A percentile compares a stretch with the other conserved stretches of the same genome.
Conservation (phyloP, 2,797 vertebrate species). For the Adrianichthys oophorus region DNA sequence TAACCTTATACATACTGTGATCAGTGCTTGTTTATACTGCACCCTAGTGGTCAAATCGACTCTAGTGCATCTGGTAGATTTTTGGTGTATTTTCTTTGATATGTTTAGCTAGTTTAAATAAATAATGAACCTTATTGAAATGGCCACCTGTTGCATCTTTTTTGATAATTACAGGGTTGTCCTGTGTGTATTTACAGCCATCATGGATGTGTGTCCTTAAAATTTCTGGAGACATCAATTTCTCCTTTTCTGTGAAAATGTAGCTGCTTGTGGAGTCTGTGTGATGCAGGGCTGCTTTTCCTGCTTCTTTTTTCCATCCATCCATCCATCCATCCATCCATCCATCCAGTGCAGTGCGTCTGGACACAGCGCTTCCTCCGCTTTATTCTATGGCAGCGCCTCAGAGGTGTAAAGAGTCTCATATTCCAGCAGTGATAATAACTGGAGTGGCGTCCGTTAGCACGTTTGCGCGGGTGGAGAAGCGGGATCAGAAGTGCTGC, state of each 20-base stretch:
- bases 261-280: conserved; percentile 11
- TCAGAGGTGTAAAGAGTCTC: conserved; percentile 20
- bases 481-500: conserved; percentile 35
- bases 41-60: too few species aligned
- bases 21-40: too few species aligned
- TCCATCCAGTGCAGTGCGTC: conserved; percentile 28
- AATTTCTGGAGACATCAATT: background rate
- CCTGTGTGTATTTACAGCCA: too few species aligned
- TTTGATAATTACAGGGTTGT: too few species aligned
- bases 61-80: too few species aligned
- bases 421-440: conserved; percentile 35
- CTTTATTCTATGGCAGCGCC: conserved; percentile 19
- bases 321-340: conserved; percentile 5
- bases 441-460: conserved; percentile 21
- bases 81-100: too few species aligned
- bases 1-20: too few species aligned
- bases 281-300: conserved; percentile 9
- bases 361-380: conserved; percentile 36
- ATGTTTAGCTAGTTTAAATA: too few species aligned
- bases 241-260: background rate
- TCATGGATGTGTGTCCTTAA: background rate
- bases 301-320: conserved; percentile 20
- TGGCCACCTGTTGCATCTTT: too few species aligned
- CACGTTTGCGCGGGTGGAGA: conserved; percentile 10
- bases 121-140: too few species aligned